Conservation (phyloP, 1,140 invertebrate genomes). For the Bombus ignitus region DNA sequence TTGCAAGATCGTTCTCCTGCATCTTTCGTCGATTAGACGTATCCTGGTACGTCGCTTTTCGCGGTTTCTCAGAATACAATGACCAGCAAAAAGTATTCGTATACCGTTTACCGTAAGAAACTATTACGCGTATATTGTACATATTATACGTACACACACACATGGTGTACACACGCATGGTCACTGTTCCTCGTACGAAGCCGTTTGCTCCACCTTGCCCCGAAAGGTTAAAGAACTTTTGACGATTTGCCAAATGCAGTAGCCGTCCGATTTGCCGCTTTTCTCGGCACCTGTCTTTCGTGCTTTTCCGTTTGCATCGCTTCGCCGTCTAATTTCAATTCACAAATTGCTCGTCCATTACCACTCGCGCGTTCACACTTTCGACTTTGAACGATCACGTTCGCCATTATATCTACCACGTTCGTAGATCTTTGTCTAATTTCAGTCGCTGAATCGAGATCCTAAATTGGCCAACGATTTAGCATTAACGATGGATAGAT, state of each 20-base stretch:
- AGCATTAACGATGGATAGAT: no score
- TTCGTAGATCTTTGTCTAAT: not conserved
- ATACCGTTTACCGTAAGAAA: no score
- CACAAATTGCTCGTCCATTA: slow-evolving; percentile 28
- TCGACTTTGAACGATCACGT: not conserved
- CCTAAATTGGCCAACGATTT: no score
- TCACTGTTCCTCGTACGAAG: not conserved
- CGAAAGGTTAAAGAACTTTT: slow-evolving; percentile 65
- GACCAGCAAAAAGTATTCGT: no score
- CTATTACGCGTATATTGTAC: not conserved
- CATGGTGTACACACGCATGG: no score
- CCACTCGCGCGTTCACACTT: not conserved
- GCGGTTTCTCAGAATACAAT: not conserved
- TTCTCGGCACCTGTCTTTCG: not conserved
- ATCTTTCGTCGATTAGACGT: not conserved
- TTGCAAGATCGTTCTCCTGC: not conserved
- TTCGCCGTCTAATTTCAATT: slow-evolving; percentile 48
- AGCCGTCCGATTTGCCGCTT: not conserved
- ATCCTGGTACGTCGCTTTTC: not conserved
- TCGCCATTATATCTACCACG: not conserved
- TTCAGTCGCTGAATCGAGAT: not conserved
- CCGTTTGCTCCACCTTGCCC: slow-evolving; percentile 18
- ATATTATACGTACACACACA: fast-evolving
- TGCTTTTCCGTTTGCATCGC: slow-evolving; percentile 45
- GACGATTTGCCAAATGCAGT: slow-evolving; percentile 60